Evolutionary conservation across 2,113 vertebrate species (phyloP).

Genomic region (Trichomycterus rosablanca): DNA sequence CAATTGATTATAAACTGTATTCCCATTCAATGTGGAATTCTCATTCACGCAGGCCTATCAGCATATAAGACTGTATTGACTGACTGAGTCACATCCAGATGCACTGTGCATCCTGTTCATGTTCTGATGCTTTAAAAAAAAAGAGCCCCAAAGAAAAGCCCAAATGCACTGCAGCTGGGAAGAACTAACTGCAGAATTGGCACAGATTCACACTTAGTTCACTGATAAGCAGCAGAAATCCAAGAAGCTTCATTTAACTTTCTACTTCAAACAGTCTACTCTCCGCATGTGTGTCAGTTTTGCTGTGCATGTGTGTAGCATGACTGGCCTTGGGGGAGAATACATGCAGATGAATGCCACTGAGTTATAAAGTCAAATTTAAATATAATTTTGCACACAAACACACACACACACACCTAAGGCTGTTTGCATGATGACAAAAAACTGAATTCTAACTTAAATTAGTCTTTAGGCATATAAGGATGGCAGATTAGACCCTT

Average conservation of each 20-base stretch:
- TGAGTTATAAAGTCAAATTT: conserved; percentile 37
- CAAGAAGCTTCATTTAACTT: neutral
- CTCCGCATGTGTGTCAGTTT: neutral
- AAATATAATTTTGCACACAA: conserved; percentile 26
- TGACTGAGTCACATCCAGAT: too few relatives aligned
- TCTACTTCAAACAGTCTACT: too few relatives aligned
- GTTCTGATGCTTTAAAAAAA: neutral
- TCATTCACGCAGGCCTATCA: neutral
- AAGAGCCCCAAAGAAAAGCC: neutral
- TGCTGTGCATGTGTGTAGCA: conserved; percentile 1
- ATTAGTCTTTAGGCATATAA: neutral
- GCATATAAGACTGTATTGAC: neutral
- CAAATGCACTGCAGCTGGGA: conserved; percentile 3
- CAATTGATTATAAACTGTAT: too few relatives aligned
- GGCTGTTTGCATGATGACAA: too few relatives aligned
- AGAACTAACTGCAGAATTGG: conserved; percentile 10
- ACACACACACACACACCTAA: too few relatives aligned
- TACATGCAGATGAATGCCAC: conserved; percentile 20
- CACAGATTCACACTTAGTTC: conserved; percentile 6
- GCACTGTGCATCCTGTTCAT: neutral
- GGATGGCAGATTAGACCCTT: conserved; percentile 1
- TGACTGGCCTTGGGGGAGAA: conserved; percentile 24
- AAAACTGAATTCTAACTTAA: conserved; percentile 6
- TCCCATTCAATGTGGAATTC: too few relatives aligned
- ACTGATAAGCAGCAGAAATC: conserved; percentile 7